These are phyloP conservation scores for Sclerurus mexicanus DNA, from an alignment of 2,113 vertebrate species.

Conservation along the genomic window DNA sequence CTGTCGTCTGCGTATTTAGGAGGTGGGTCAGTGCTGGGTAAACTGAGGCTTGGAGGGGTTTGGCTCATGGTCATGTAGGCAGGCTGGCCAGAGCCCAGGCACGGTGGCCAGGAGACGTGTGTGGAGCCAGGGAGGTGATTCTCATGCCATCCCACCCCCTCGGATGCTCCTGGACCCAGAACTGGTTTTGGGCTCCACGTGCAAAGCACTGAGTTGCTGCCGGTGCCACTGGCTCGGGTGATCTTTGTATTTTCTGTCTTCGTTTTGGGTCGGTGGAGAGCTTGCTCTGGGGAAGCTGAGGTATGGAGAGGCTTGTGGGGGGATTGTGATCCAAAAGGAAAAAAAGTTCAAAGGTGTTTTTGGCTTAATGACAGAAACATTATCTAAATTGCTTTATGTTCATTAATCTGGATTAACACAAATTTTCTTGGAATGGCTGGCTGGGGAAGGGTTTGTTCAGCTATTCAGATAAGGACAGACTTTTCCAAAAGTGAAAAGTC, in stretches of 20 bases:
- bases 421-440: constrained; percentile 17
- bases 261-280: background rate
- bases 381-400: constrained; percentile 66
- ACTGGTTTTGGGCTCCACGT: background rate
- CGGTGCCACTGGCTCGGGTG: background rate
- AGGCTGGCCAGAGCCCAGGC: background rate
- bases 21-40: background rate
- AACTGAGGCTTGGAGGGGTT: constrained; percentile 18
- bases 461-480: background rate
- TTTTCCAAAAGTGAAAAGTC: background rate
- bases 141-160: accelerated
- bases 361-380: constrained; percentile 38
- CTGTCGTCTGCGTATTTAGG: background rate
- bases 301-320: background rate
- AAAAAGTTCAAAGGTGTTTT: constrained; percentile 60
- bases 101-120: accelerated
- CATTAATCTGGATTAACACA: constrained; percentile 61
- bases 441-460: constrained; percentile 18
- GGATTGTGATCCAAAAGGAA: constrained; percentile 9
- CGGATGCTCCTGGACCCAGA: background rate
- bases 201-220: background rate
- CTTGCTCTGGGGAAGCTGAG: background rate
- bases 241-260: background rate
- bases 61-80: background rate
- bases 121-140: background rate